These are phyloP conservation scores for Synodontis membranacea DNA, from an alignment of 2,113 vertebrate species.

Conservation along the genomic window DNA sequence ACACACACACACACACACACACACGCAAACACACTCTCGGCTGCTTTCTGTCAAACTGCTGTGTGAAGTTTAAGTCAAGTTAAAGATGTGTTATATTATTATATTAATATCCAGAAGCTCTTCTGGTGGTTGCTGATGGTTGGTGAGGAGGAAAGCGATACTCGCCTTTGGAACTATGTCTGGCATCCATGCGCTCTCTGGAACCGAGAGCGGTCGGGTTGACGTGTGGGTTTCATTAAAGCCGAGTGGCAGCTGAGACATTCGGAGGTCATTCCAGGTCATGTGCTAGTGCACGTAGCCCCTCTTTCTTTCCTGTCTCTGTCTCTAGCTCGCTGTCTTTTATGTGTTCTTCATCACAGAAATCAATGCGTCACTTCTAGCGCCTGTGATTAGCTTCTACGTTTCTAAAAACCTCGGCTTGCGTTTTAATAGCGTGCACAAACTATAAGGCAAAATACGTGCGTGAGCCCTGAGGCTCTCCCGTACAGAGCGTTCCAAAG, in stretches of 20 bases:
- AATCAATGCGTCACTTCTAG: neutral
- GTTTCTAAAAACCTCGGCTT: neutral
- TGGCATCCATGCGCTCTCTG: conserved; percentile 33
- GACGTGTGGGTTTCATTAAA: conserved; percentile 54
- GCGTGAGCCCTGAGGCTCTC: too few species aligned
- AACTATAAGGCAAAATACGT: neutral
- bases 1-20: too few species aligned
- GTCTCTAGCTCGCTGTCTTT: neutral
- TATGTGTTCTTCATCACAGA: neutral
- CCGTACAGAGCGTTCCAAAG: too few species aligned
- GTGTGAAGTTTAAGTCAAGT: conserved; percentile 35
- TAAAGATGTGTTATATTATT: conserved; percentile 49
- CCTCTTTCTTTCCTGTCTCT: conserved; percentile 4
- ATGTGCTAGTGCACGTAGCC: conserved; percentile 9
- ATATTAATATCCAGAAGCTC: conserved; percentile 29
- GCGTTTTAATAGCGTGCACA: neutral
- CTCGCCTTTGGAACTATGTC: conserved; percentile 43
- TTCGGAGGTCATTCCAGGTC: conserved; percentile 45
- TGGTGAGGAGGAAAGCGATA: conserved; percentile 34
- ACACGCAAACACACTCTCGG: neutral
- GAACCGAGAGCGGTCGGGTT: conserved; percentile 32
- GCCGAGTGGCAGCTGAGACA: conserved; percentile 39
- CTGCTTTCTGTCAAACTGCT: conserved; percentile 3
- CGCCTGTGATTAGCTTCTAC: too few species aligned
- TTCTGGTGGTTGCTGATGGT: conserved; percentile 24